Base-by-base conservation (phyloP, 2,113 vertebrate species). In the Bufo gargarizans region DNA sequence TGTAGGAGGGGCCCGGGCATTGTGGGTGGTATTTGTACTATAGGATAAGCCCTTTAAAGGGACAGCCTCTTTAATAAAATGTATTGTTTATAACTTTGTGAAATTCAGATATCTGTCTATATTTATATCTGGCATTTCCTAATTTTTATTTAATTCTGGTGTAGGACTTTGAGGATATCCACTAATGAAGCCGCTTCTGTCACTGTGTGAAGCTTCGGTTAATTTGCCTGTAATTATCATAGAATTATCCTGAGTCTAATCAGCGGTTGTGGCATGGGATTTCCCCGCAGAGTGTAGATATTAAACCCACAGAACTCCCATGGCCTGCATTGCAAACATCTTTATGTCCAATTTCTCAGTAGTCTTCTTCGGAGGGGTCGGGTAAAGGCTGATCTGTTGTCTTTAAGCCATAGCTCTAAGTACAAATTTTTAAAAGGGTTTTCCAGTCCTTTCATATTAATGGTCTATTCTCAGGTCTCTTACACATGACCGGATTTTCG, bases 101-200 rank as follows among this genome's bases (percentile, higher is more conserved):
- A 59, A 80, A 14, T 22, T 59, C 11, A 7, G n/a, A 9, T 4
- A 47, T 9, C n/a, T 10, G 16, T 22, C 53, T 43, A 16, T 59
- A 33, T 80, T 43, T 80, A 80, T 6, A 80, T 43, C 6, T 80
- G 77, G 55, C 53, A 1, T 3, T 2, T 55, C 13, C 11, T 22
- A 22, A 43, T 58, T 13, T 58, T 19, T 63, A 19, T 19, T 63
- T 63, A 4, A 17, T 63, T 9, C 17, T 19, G 59, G 17, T 19
- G 17, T 63, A 1, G 33, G 33, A 33, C 16, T 20, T 61, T 8
- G 3, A 19, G 63, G 1, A 82, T 61, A 61, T 82, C 33, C 7
- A 20, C 56, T 82, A 63, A 82, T 63, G 79, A 63, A 47, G 79
- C 79, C 49, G 56, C 59, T 45, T 82, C 14, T 82, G 58, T 33